Evolutionary conservation across 2,888 invertebrate genomes (phyloP).

Genomic region (Zeuzera pyrina): DNA sequence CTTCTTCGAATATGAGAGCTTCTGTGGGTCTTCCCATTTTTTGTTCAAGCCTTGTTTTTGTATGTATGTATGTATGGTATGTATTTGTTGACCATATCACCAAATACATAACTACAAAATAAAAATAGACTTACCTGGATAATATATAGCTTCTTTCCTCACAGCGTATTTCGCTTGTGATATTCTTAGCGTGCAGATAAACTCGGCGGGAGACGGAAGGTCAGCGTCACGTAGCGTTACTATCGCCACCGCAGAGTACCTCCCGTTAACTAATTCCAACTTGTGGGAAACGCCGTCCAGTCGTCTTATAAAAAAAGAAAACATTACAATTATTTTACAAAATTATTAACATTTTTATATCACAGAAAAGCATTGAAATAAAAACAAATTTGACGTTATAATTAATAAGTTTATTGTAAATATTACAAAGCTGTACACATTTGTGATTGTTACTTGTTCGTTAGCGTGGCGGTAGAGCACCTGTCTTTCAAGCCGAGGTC

Average conservation of each 20-base stretch:
- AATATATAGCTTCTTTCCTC: conserved; percentile 68
- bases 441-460: no score
- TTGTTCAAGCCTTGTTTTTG: no score
- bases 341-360: no score
- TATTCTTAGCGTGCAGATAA: conserved; percentile 76
- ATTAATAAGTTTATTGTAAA: no score
- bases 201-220: conserved; percentile 67
- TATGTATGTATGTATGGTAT: no score
- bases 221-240: conserved; percentile 66
- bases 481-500: no score
- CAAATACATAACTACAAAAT: not conserved
- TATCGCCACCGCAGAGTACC: conserved; percentile 70
- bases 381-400: no score
- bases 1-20: no score
- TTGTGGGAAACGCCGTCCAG: conserved; percentile 50
- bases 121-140: conserved; percentile 59
- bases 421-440: no score
- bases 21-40: no score
- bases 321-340: conserved; percentile 5
- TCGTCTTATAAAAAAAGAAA: conserved; percentile 37
- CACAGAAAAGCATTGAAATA: no score
- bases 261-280: conserved; percentile 49
- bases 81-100: not conserved
- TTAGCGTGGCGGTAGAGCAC: no score
- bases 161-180: conserved; percentile 74